Base-by-base conservation (phyloP, 2,797 vertebrate genomes). In the Rhyacichthys aspro region DNA sequence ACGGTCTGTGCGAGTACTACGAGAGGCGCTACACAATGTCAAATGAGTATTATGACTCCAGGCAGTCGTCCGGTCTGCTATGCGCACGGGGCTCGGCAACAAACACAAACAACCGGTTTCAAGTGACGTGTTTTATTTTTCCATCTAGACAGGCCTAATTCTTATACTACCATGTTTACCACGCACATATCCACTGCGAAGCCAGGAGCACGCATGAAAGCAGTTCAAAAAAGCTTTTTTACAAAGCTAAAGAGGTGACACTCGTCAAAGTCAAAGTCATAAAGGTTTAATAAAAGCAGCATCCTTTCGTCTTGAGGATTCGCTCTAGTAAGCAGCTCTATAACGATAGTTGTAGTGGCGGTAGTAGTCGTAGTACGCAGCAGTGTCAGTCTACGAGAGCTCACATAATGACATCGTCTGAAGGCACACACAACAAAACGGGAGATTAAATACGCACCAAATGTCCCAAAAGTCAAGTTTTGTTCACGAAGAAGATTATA, bases 321-420 rank as follows among this genome's bases (percentile, higher is more conserved):
- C 83, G 84, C 84, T 88, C 79, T 86, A 85, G 86, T 88, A 84
- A 76, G 82, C 83, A 82, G 80, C 77, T 70, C 74, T 11, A 71
- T 68, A 70, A 61, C 43, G 79, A 85, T 74, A 63, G 80, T 85
- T 84, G 78, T 86, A 80, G 82, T 78, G 70, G 76, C 72, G 72
- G 62, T 87, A 84, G 86, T 85, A 88, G 66, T 83, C 80, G 86
- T 88, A 89, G 85, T 88, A 88, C 84, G 86, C 84, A 55, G 67
- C 82, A 68, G 69, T 41, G 46, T 72, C 73, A 69, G 71, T 78
- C 69, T 65, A 74, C 68, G 68, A 68, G 76, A 74, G 45, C 50
- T 67, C 67, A 70, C 71, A 78, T 68, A 66, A 68, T 72, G 62
- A 82, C 81, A 83, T 50, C 54, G 67, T 52, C 62, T 68, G 60